Evolutionary conservation across 2,797 vertebrate species (phyloP).

Genomic region (Pseudochirops corinnae): DNA sequence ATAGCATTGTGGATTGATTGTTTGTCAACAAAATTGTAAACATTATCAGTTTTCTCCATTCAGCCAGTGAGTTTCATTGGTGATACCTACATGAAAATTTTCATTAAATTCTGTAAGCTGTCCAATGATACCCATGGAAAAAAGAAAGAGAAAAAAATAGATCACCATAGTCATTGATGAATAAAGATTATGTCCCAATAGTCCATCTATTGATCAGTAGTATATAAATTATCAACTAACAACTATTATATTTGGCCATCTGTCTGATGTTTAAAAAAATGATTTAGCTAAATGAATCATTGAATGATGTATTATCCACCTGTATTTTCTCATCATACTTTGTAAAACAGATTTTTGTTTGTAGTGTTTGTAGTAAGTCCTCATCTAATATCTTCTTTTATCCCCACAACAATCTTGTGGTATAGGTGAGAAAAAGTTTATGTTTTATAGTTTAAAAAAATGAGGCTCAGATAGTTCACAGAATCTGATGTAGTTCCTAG

Average conservation of each 20-base stretch:
- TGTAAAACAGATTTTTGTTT: background rate
- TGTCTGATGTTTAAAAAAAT: background rate
- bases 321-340: background rate
- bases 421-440: background rate
- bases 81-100: background rate
- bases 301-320: background rate
- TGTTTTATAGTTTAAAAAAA: background rate
- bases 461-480: background rate
- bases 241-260: background rate
- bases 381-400: background rate
- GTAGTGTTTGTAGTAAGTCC: background rate
- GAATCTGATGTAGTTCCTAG: background rate
- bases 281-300: background rate
- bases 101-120: background rate
- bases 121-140: background rate
- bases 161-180: background rate
- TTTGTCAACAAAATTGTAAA: background rate
- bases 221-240: background rate
- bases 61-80: conserved; percentile 11
- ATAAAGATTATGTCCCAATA: background rate
- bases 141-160: background rate
- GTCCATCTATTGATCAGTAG: background rate
- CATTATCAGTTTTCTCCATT: background rate
- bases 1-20: background rate
- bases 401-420: background rate